These are phyloP conservation scores for Lagopus muta DNA, from an alignment of 2,113 vertebrate genomes.

Conservation along the genomic window DNA sequence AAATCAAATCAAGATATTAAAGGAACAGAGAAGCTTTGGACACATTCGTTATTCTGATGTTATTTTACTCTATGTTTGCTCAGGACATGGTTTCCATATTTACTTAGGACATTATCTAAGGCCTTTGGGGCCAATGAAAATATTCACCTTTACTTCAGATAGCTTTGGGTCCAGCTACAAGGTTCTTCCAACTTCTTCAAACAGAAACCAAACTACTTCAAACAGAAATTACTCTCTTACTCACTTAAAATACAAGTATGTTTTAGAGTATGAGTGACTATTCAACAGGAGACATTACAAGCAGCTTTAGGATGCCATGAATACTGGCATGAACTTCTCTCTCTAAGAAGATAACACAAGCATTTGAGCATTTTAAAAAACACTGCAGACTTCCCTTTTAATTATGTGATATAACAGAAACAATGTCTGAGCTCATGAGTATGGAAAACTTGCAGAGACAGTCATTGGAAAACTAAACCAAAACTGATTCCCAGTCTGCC, in stretches of 20 bases:
- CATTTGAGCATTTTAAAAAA: neutral
- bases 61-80: neutral
- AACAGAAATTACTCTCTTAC: neutral
- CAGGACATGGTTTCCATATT: neutral
- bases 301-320: neutral
- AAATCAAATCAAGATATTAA: constrained; percentile 46
- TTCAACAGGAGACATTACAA: neutral
- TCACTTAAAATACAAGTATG: neutral
- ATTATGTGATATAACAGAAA: neutral
- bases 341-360: neutral
- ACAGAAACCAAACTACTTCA: neutral
- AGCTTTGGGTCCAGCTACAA: neutral
- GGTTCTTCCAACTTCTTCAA: neutral
- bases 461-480: neutral
- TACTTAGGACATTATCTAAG: neutral
- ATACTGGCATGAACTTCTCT: neutral
- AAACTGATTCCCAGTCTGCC: neutral
- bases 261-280: neutral
- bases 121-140: neutral
- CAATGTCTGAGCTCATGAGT: neutral
- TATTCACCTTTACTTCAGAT: neutral
- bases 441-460: neutral
- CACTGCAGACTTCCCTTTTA: neutral
- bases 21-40: constrained; percentile 13
- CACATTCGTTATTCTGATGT: neutral